Evolutionary conservation across 2,797 vertebrate genomes (phyloP).

Genomic region (Denticeps clupeoides): DNA sequence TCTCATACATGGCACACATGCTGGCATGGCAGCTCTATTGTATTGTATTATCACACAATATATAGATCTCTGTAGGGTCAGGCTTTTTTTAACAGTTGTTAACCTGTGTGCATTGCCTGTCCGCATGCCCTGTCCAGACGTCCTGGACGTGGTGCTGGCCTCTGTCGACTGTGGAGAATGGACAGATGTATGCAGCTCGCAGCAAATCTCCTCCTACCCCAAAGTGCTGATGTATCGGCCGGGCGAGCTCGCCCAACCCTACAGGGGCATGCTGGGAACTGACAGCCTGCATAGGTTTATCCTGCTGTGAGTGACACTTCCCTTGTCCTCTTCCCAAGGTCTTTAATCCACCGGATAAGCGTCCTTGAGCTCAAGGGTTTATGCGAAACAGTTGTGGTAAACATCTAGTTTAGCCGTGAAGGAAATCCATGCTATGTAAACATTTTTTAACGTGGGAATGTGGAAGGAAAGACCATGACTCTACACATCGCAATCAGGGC

Average conservation of each 20-base stretch:
- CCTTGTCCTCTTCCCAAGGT: background rate
- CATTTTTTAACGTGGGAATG: background rate
- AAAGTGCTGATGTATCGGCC: slow-evolving; percentile 56
- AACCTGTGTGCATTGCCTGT: background rate
- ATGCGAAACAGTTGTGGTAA: background rate
- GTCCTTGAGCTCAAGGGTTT: background rate
- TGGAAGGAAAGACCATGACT: background rate
- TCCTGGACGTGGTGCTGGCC: slow-evolving; percentile 51
- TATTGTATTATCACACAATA: no score
- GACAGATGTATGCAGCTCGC: slow-evolving; percentile 65
- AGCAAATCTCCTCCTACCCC: slow-evolving; percentile 72
- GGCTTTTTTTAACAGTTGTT: background rate
- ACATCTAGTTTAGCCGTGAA: background rate
- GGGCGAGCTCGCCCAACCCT: slow-evolving; percentile 43
- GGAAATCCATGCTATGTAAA: background rate
- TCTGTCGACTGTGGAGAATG: slow-evolving; percentile 80
- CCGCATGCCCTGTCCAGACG: slow-evolving; percentile 21
- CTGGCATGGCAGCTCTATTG: no score
- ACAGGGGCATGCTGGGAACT: slow-evolving; percentile 70
- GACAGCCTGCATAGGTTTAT: slow-evolving; percentile 71
- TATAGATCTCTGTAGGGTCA: no score
- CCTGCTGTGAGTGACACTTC: slow-evolving; percentile 64
- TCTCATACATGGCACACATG: no score
- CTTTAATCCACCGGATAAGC: background rate
- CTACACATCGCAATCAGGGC: background rate